A percentile compares a stretch with the other conserved stretches of the same genome.
These are phyloP conservation scores for Zoanthus gigantus DNA, from an alignment of 92 coral and sea anemone genomes.

Conservation along the genomic window DNA sequence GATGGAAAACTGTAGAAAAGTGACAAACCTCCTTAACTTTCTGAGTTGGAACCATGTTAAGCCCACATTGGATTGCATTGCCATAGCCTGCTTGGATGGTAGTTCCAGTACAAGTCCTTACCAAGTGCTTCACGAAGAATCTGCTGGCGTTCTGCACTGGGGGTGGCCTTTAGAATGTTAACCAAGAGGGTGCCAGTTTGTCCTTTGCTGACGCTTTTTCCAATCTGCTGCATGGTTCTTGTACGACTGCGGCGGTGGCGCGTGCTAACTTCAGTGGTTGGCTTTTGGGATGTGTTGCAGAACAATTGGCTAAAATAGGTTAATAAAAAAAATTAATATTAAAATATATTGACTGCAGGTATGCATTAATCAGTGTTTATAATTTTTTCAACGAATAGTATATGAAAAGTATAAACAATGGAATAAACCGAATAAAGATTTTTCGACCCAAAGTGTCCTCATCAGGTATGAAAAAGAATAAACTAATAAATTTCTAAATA, in stretches of 20 bases:
- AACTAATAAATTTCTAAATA: neutral
- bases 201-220: slow-evolving; percentile 27
- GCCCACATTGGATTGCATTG: slow-evolving; percentile 14
- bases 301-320: slow-evolving; percentile 17
- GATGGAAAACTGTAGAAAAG: neutral
- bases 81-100: slow-evolving; percentile 31
- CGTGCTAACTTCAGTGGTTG: slow-evolving; percentile 9
- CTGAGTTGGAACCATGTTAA: slow-evolving; percentile 30
- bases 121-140: slow-evolving; percentile 21
- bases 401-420: too few species aligned
- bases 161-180: slow-evolving; percentile 9
- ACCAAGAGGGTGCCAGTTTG: slow-evolving; percentile 30
- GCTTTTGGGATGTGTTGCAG: slow-evolving; percentile 33
- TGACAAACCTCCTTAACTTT: neutral
- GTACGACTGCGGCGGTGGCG: slow-evolving; percentile 24
- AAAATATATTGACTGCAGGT: neutral
- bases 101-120: slow-evolving; percentile 22
- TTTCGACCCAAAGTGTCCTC: too few species aligned
- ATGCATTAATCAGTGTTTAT: neutral
- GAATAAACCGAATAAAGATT: too few species aligned
- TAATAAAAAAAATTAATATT: neutral
- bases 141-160: slow-evolving; percentile 24
- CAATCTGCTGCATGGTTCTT: slow-evolving; percentile 23
- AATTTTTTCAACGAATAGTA: too few species aligned
- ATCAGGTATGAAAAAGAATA: neutral